Evolutionary conservation across 2,888 invertebrate genomes (phyloP).

Genomic region (Neoitamus cyanurus): DNA sequence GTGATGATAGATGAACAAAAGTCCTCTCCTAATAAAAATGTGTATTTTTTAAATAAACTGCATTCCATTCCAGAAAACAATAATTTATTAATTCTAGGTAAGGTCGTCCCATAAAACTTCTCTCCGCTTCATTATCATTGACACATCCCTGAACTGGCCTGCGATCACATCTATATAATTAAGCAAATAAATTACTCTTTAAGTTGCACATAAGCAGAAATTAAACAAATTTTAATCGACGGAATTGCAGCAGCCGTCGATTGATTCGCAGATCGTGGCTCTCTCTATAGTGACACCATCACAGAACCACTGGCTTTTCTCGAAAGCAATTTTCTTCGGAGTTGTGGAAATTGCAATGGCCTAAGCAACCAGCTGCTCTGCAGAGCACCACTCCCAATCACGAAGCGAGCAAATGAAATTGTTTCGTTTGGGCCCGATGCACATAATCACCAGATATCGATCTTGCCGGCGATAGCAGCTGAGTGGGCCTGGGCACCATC

Average conservation of each 20-base stretch:
- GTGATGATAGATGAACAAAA: too few relatives aligned
- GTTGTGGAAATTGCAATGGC: constrained; percentile 25
- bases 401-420: constrained; percentile 46
- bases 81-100: neutral
- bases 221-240: neutral
- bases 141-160: neutral
- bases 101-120: neutral
- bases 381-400: constrained; percentile 43
- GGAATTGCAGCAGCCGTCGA: too few relatives aligned
- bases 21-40: too few relatives aligned
- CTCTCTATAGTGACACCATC: neutral
- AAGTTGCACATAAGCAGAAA: neutral
- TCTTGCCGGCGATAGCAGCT: constrained; percentile 30
- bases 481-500: constrained; percentile 3
- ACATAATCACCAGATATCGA: constrained; percentile 45
- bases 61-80: too few relatives aligned
- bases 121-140: neutral
- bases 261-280: neutral
- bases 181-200: neutral
- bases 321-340: neutral
- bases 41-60: too few relatives aligned
- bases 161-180: neutral
- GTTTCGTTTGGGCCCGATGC: constrained; percentile 42
- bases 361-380: constrained; percentile 13
- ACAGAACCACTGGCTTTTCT: neutral